phyloP scores from a whole-genome alignment of 2,113 vertebrate species.

The Labrus mixtus region DNA sequence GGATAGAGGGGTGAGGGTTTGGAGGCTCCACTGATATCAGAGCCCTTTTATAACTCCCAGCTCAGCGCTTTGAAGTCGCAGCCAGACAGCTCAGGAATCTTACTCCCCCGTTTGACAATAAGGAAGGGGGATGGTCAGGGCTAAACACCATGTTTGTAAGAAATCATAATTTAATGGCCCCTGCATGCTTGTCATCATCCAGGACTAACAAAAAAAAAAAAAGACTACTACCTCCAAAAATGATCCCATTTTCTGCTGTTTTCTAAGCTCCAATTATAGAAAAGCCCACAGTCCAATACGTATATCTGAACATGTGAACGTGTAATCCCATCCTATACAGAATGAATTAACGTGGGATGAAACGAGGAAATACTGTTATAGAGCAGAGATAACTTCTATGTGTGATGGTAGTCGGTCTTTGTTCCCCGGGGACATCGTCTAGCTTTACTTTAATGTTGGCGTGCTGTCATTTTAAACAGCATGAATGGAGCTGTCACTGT shows the following conservation, averaged over 20 bases:
- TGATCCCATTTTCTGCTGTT: slow-evolving; percentile 2
- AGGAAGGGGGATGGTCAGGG: slow-evolving; percentile 64
- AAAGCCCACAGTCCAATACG: no score
- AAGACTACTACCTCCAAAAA: neutral
- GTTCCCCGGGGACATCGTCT: neutral
- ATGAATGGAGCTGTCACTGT: slow-evolving; percentile 24
- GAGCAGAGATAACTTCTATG: slow-evolving; percentile 21
- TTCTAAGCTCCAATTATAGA: no score
- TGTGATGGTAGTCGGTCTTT: neutral
- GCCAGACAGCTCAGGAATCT: slow-evolving; percentile 86
- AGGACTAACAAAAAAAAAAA: slow-evolving; percentile 15
- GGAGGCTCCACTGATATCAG: slow-evolving; percentile 82
- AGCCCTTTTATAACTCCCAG: slow-evolving; percentile 84
- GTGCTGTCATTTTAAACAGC: no score
- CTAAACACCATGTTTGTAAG: slow-evolving; percentile 67
- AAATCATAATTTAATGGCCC: slow-evolving; percentile 59
- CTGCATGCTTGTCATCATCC: slow-evolving; percentile 49
- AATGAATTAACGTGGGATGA: slow-evolving; percentile 49
- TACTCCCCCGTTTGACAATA: slow-evolving; percentile 79
- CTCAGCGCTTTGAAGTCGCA: slow-evolving; percentile 82
- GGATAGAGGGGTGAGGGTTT: slow-evolving; percentile 72
- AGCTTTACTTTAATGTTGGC: slow-evolving; percentile 21
- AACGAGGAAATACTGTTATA: neutral
- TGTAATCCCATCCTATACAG: slow-evolving; percentile 32
- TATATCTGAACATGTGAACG: slow-evolving; percentile 35